Base-by-base conservation (phyloP, 1,140 invertebrate species). In the Archivesica marissinica region DNA sequence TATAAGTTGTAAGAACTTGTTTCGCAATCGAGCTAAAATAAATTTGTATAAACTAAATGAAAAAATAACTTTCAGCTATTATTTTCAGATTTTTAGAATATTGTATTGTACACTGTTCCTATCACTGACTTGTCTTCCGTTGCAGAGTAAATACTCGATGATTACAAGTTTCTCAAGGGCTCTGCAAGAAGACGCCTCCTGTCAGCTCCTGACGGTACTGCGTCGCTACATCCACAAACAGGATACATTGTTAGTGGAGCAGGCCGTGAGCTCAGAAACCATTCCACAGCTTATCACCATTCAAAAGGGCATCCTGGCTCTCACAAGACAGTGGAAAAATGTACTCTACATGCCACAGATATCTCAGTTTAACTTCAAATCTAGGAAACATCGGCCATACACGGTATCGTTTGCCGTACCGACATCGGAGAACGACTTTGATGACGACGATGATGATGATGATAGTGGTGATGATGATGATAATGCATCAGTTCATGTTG, bases 291-390 rank as follows among this genome's bases (percentile, higher is more conserved):
- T 98, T 7, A 97, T 97, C 76, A 98, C 97, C 0, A 94, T 99
- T n/a, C 95, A 98, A 88, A 93, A 97, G 96, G 97, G 97, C n/a
- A 96, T 98, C 25, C 96, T 98, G 91, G 97, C 98, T 59, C 92
- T 99, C 25, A 98, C 97, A 90, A 95, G 98, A 2, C 98, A 99
- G 92, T 99, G 98, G 98, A 99, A 99, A 94, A 99, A 98, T 93
- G 97, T 98, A 3, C 94, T 99, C 1, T 99, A 99, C 91, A 99
- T 98, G 88, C 98, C 98, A 0, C 95, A 98, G 64, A 94, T 99
- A 44, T 95, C 98, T 70, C 97, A 99, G 89, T 97, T 98, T 20
- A 89, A 90, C 54, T 92, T 93, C 90, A 95, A 94, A 81, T 88
- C 93, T 13, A 92, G 91, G 75, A 98, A 98, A 95, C 96, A 96